These are phyloP conservation scores for Oophaga pumilio DNA, from an alignment of 2,113 vertebrate genomes.

Conservation along the genomic window DNA sequence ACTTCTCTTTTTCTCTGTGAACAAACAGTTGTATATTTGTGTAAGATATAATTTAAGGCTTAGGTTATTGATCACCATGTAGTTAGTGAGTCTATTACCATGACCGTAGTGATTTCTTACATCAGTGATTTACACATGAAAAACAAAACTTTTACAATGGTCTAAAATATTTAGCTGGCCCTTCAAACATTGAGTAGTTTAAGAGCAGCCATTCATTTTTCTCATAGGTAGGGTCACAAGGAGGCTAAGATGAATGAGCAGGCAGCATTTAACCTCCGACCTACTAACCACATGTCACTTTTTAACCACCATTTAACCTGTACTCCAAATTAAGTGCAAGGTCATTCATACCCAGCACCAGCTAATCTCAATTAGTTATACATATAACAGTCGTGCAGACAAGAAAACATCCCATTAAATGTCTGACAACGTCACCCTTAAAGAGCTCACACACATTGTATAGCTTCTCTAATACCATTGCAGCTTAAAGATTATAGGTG, in stretches of 20 bases:
- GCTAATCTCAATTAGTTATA: slow-evolving; percentile 47
- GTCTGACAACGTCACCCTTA: slow-evolving; percentile 15
- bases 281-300: slow-evolving; percentile 42
- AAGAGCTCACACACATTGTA: not conserved
- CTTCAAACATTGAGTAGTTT: slow-evolving; percentile 5
- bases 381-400: slow-evolving; percentile 20
- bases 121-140: not conserved
- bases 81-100: not conserved
- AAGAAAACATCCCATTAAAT: slow-evolving; percentile 41
- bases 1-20: not conserved
- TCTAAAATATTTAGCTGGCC: not conserved
- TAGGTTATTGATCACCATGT: not conserved
- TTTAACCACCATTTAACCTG: slow-evolving; percentile 50
- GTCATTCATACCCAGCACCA: slow-evolving; percentile 22
- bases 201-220: slow-evolving; percentile 28
- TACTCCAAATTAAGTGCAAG: slow-evolving; percentile 44
- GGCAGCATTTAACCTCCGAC: slow-evolving; percentile 32
- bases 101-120: not conserved
- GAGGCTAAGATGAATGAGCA: slow-evolving; percentile 38
- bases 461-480: not conserved
- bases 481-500: not conserved
- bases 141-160: not conserved
- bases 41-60: not conserved
- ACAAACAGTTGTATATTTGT: not conserved
- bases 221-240: slow-evolving; percentile 21